Base-by-base conservation (phyloP, 2,797 vertebrate genomes). In the Moxostoma hubbsi region DNA sequence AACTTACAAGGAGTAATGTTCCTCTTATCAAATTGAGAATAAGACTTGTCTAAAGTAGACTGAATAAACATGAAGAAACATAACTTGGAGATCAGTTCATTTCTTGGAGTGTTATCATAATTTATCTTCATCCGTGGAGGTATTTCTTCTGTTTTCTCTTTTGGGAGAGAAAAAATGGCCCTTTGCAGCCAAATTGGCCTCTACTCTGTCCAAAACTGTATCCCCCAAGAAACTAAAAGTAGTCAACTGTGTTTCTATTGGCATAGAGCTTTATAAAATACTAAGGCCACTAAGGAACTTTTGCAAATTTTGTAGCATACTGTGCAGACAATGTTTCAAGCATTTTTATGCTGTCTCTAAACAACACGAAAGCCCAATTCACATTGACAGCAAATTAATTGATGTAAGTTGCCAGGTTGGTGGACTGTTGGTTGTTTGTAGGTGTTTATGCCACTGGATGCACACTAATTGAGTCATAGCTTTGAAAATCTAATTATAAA, bases 211-310 rank as follows among this genome's bases (percentile, higher is more conserved):
- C 58, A 87, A 74, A 81, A 74, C 67, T 59, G 8, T 63, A 73
- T 7, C 67, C 73, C 73, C 69, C 65, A n/a, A 70, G 78, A 86
- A 83, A 77, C 79, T 77, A 86, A 85, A 82, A 66, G 73, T 75
- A 50, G 61, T 80, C 79, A 69, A 77, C 65, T 59, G 47, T 85
- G 75, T 86, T 86, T 83, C 77, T 82, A 67, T 85, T 87, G 84
- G 84, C 82, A 66, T 68, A 57, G 55, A 47, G 36, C 76, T 74
- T 53, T 75, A 63, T 77, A 66, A 81, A 81, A 69, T 59, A 63
- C 61, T 24, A 69, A 65, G 43, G 46, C 73, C 13, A 77, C 49
- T 72, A 47, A 75, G 68, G 66, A 81, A n/a, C 54, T 65, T 58
- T 74, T 73, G 67, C 45, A 70, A 79, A 77, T 73, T 36, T 66